Conservation (phyloP, 2,888 invertebrate genomes). For the Carterocephalus palaemon region DNA sequence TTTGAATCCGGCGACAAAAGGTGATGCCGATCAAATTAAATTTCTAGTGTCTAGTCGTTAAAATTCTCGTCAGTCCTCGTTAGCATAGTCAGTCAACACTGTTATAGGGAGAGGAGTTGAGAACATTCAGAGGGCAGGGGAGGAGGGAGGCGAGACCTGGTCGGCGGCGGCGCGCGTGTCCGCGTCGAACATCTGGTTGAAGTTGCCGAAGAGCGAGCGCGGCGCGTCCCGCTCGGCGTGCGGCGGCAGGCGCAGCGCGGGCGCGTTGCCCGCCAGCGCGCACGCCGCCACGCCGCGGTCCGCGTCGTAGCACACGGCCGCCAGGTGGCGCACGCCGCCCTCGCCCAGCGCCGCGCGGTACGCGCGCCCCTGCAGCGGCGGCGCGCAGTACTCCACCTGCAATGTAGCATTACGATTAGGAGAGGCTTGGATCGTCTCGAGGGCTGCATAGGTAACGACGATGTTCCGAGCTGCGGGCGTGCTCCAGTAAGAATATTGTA, state of each 20-base stretch:
- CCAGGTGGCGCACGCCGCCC: conserved; percentile 48
- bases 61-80: too few species aligned
- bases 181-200: conserved; percentile 71
- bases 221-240: conserved; percentile 49
- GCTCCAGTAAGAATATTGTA: too few species aligned
- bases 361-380: conserved; percentile 62
- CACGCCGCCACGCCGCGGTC: conserved; percentile 49
- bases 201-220: conserved; percentile 66
- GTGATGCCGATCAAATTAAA: too few species aligned
- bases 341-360: conserved; percentile 45
- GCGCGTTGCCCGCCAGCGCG: conserved; percentile 41
- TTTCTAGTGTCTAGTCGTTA: too few species aligned
- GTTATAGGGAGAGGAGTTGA: too few species aligned
- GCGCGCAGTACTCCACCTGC: conserved; percentile 55
- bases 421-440: not conserved
- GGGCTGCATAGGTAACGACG: too few species aligned
- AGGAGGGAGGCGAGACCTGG: too few species aligned
- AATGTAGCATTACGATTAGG: not conserved
- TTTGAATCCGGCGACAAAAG: too few species aligned
- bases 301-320: conserved; percentile 59
- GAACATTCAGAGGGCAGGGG: too few species aligned
- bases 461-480: too few species aligned
- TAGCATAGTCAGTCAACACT: too few species aligned
- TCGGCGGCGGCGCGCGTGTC: conserved; percentile 55
- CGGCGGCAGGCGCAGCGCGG: conserved; percentile 40